These are phyloP conservation scores for Nycteola revayana DNA, from an alignment of 2,888 invertebrate genomes.

Conservation along the genomic window DNA sequence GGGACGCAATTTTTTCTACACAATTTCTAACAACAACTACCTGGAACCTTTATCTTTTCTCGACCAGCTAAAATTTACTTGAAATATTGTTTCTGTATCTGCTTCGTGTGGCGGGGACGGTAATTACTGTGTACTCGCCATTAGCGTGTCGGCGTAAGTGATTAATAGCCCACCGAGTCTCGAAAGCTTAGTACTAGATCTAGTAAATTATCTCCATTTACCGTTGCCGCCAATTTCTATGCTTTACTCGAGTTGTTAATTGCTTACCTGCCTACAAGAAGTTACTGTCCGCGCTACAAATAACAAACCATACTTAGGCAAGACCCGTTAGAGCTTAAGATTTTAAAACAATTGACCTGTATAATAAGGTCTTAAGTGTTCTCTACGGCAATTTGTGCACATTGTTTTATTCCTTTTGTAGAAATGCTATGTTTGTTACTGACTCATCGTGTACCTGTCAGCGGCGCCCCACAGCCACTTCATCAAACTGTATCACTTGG, in stretches of 20 bases:
- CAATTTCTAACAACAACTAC: slow-evolving; percentile 46
- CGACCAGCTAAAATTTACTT: slow-evolving; percentile 41
- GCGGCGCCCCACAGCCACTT: slow-evolving; percentile 61
- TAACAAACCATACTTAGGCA: slow-evolving; percentile 17
- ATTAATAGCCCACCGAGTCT: slow-evolving; percentile 55
- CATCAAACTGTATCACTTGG: slow-evolving; percentile 64
- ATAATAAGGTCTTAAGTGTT: slow-evolving; percentile 9
- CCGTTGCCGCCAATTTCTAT: slow-evolving; percentile 45
- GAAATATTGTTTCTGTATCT: slow-evolving; percentile 52
- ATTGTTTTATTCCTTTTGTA: slow-evolving; percentile 39
- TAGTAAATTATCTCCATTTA: slow-evolving; percentile 51
- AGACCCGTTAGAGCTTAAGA: slow-evolving; percentile 8
- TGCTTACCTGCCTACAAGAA: slow-evolving; percentile 37
- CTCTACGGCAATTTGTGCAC: slow-evolving; percentile 18
- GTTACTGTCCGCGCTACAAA: slow-evolving; percentile 30
- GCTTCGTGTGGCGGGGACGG: slow-evolving; percentile 44
- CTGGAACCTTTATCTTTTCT: slow-evolving; percentile 51
- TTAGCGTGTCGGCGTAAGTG: slow-evolving; percentile 56
- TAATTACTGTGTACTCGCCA: slow-evolving; percentile 57
- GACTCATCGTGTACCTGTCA: slow-evolving; percentile 73
- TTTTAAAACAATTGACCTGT: slow-evolving; percentile 14
- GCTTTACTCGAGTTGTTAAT: slow-evolving; percentile 42
- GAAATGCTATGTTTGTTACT: slow-evolving; percentile 49
- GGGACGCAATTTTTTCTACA: slow-evolving; percentile 44
- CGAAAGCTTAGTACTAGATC: slow-evolving; percentile 48